phyloP scores from a whole-genome alignment of 1,140 invertebrate genomes.

The Lordiphosa clarofinis region DNA sequence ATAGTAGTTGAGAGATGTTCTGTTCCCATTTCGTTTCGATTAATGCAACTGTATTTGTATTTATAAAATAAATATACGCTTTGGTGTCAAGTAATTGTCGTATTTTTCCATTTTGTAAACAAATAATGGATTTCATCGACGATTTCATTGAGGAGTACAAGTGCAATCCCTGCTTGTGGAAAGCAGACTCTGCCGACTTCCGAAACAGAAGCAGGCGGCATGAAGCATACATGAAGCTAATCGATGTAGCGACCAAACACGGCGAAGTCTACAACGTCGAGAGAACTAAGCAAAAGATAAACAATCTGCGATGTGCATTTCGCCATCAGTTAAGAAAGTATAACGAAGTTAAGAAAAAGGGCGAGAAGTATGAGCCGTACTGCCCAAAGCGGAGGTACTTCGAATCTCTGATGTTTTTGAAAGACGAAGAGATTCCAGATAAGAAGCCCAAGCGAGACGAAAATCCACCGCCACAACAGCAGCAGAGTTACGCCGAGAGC shows the following conservation, averaged over 20 bases:
- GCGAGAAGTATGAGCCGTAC: constrained; percentile 74
- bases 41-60: constrained; percentile 87
- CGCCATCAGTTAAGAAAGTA: constrained; percentile 77
- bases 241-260: constrained; percentile 73
- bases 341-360: constrained; percentile 72
- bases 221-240: constrained; percentile 73
- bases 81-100: constrained; percentile 28
- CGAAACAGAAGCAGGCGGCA: constrained; percentile 65
- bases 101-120: constrained; percentile 45
- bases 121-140: constrained; percentile 77
- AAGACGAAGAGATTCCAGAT: constrained; percentile 70
- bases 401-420: constrained; percentile 76
- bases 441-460: constrained; percentile 54
- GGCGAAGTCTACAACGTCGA: constrained; percentile 76
- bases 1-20: constrained; percentile 3
- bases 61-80: constrained; percentile 26
- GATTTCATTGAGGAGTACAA: constrained; percentile 78
- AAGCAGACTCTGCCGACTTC: constrained; percentile 70
- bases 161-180: constrained; percentile 77
- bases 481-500: constrained; percentile 40
- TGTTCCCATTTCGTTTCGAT: constrained; percentile 82
- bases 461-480: constrained; percentile 19
- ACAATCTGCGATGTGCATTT: constrained; percentile 77
- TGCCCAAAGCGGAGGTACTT: constrained; percentile 75
- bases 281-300: constrained; percentile 78